Percentiles rank a stretch among this genome's conserved stretches.
Conservation (phyloP, 1,140 invertebrate species). For the Anagrus nilaparvatae region DNA sequence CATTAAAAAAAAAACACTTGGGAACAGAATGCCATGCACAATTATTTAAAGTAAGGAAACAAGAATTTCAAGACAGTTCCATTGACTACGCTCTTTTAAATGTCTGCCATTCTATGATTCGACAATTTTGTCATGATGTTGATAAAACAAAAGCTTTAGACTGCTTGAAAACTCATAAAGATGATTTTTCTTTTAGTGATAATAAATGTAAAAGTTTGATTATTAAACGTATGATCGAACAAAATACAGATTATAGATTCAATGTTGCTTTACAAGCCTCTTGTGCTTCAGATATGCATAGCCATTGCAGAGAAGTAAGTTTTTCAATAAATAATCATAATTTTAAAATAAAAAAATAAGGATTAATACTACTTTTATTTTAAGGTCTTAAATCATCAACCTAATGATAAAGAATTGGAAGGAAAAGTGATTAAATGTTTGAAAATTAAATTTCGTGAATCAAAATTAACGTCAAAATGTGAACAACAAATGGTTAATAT, state of each 20-base stretch:
- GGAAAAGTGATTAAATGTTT: conserved; percentile 55
- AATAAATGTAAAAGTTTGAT: conserved; percentile 78
- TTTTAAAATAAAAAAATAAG: conserved; percentile 11
- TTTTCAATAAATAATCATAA: conserved; percentile 13
- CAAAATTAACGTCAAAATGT: conserved; percentile 62
- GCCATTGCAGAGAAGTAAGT: conserved; percentile 51
- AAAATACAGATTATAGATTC: conserved; percentile 85
- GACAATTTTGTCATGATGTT: conserved; percentile 62
- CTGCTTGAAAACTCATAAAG: conserved; percentile 67
- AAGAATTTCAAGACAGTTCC: conserved; percentile 75
- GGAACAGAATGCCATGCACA: conserved; percentile 62
- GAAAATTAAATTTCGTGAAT: conserved; percentile 65
- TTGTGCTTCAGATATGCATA: conserved; percentile 62
- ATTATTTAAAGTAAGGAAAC: conserved; percentile 74
- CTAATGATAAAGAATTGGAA: conserved; percentile 39
- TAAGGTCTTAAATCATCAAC: conserved; percentile 31
- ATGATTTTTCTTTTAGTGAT: conserved; percentile 74
- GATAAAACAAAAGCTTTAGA: conserved; percentile 59
- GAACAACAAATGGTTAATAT: conserved; percentile 72
- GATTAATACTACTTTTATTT: conserved; percentile 11
- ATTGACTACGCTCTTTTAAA: conserved; percentile 76
- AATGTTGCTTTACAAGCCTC: conserved; percentile 76
- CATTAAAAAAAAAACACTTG: conserved; percentile 58
- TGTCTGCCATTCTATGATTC: conserved; percentile 75
- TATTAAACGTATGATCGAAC: conserved; percentile 80